Percentiles rank a stretch among this genome's conserved stretches.
These are phyloP conservation scores for Sebastes fasciatus DNA, from an alignment of 2,113 vertebrate genomes.

Conservation along the genomic window DNA sequence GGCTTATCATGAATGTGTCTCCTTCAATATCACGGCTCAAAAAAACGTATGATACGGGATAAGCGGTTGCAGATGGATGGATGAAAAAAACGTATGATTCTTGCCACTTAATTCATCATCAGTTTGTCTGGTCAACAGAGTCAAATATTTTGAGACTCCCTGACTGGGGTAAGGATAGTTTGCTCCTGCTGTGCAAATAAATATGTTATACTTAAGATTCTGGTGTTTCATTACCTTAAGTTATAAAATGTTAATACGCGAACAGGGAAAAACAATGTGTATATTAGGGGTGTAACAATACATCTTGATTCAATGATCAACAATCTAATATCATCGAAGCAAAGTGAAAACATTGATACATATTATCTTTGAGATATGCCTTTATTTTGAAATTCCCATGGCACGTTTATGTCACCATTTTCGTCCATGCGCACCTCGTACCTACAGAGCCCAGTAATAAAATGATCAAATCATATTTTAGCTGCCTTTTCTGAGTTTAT, in stretches of 20 bases:
- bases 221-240: not conserved
- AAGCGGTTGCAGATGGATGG: no score
- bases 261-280: not conserved
- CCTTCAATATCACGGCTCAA: not conserved
- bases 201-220: not conserved
- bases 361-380: no score
- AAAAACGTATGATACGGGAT: no score
- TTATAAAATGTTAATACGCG: not conserved
- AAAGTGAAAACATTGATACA: no score
- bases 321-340: no score
- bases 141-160: not conserved
- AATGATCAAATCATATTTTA: no score
- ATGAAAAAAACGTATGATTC: not conserved
- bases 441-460: no score
- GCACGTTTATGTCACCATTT: no score
- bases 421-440: no score
- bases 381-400: no score
- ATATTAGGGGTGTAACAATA: not conserved
- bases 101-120: not conserved
- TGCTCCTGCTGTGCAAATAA: not conserved
- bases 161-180: not conserved
- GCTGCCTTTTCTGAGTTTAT: no score
- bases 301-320: no score
- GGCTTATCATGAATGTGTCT: not conserved
- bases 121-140: slow-evolving; percentile 2